A percentile compares a stretch with the other conserved stretches of the same genome.
phyloP scores from a whole-genome alignment of 2,113 vertebrate genomes.

The Bos indicus region DNA sequence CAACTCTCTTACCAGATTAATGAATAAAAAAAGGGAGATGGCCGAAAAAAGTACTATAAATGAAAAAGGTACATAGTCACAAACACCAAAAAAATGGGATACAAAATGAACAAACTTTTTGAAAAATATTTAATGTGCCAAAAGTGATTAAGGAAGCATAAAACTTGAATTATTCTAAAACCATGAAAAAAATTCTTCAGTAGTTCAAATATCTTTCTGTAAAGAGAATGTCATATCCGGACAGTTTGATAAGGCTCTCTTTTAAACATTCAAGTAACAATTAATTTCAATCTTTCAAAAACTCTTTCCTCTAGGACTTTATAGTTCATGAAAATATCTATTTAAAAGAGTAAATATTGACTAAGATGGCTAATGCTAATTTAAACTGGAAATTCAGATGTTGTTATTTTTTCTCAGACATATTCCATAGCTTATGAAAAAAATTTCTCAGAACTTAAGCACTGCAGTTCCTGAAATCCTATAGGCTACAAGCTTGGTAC shows the following conservation, averaged over 20 bases:
- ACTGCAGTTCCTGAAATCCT: not conserved
- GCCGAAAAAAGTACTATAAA: not conserved
- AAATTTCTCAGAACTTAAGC: not conserved
- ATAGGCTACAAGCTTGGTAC: not conserved
- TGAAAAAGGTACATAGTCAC: not conserved
- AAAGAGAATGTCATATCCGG: not conserved
- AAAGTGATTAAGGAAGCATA: not conserved
- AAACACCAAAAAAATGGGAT: not conserved
- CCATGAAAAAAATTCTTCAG: not conserved
- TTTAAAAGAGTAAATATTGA: not conserved
- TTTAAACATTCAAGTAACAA: not conserved
- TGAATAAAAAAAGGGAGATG: not conserved
- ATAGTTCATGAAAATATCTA: not conserved
- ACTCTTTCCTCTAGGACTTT: not conserved
- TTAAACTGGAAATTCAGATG: not conserved
- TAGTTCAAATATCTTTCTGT: not conserved
- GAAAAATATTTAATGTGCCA: not conserved
- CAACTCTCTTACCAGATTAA: not conserved
- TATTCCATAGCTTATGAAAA: not conserved
- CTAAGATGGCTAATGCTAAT: not conserved
- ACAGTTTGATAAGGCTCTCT: not conserved
- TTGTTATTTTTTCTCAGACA: not conserved
- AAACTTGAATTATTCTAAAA: not conserved
- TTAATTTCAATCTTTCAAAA: not conserved
- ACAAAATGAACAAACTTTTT: not conserved